A percentile compares a stretch with the other conserved stretches of the same genome.
Evolutionary conservation across 2,888 invertebrate genomes (phyloP).

Genomic region (Sthenelais limicola): DNA sequence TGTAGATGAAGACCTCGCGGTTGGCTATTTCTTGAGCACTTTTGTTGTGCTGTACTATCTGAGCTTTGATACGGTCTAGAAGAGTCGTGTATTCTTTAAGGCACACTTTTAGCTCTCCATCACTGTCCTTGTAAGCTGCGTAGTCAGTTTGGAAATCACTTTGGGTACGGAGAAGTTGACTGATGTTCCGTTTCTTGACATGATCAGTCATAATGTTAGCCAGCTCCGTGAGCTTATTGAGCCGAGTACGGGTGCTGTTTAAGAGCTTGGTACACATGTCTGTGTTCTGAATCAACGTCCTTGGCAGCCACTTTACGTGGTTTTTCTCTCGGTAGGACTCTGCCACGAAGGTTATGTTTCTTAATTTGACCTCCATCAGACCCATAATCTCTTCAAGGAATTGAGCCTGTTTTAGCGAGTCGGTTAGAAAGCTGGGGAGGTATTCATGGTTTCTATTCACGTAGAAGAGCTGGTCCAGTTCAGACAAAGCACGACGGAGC

Average conservation of each 20-base stretch:
- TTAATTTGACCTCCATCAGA: background rate
- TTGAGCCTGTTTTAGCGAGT: background rate
- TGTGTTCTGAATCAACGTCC: no score
- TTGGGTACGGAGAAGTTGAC: no score
- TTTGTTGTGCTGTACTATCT: background rate
- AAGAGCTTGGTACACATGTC: no score
- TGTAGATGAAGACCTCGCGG: conserved; percentile 25
- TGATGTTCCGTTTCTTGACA: no score
- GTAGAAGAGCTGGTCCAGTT: conserved; percentile 12
- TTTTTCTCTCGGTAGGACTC: no score
- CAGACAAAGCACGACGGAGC: background rate
- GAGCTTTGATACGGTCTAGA: background rate
- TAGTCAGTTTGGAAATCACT: no score
- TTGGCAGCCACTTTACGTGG: no score
- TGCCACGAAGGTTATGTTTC: background rate
- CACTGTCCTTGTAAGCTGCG: no score
- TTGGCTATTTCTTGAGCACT: background rate
- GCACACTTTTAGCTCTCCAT: no score
- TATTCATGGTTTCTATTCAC: background rate
- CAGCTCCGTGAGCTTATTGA: no score
- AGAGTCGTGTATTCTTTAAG: conserved; percentile 6
- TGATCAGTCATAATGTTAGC: no score
- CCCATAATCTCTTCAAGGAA: background rate
- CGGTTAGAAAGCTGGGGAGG: background rate
- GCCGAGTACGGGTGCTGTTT: no score